Conservation (phyloP, 2,888 invertebrate genomes). For the Mongoloraphidia duomilia region DNA sequence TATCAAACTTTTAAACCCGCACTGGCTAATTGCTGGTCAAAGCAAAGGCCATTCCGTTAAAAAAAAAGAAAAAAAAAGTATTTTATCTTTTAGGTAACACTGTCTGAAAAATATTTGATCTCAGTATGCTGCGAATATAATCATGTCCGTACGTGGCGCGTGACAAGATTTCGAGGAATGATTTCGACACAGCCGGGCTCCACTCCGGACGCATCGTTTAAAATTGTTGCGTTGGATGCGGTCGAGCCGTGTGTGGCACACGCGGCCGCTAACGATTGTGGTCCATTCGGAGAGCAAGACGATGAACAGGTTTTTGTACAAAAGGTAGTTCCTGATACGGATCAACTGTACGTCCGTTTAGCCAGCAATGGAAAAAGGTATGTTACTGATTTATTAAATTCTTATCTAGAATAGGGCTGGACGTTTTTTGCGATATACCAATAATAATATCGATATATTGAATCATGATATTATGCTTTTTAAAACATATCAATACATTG, state of each 20-base stretch:
- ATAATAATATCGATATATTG: too few relatives aligned
- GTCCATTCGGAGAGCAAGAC: slow-evolving; percentile 95
- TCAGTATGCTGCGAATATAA: slow-evolving; percentile 97
- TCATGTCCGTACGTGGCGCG: slow-evolving; percentile 94
- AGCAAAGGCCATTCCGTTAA: too few relatives aligned
- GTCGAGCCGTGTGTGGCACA: slow-evolving; percentile 50
- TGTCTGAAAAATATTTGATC: slow-evolving; percentile 89
- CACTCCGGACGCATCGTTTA: slow-evolving; percentile 93
- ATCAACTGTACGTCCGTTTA: slow-evolving; percentile 82
- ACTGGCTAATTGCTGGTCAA: too few relatives aligned
- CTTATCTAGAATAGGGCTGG: too few relatives aligned
- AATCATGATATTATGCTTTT: too few relatives aligned
- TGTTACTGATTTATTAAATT: slow-evolving; percentile 2
- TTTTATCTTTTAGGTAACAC: slow-evolving; percentile 49
- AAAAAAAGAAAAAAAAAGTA: too few relatives aligned
- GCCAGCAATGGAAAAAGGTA: slow-evolving; percentile 90
- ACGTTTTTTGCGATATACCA: too few relatives aligned
- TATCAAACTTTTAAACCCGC: too few relatives aligned
- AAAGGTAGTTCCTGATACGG: slow-evolving; percentile 93
- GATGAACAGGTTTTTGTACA: slow-evolving; percentile 97
- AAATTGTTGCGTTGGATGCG: slow-evolving; percentile 71
- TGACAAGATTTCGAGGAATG: slow-evolving; percentile 95
- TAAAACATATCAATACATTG: too few relatives aligned
- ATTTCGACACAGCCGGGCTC: slow-evolving; percentile 98
- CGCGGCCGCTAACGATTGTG: slow-evolving; percentile 51